Conservation (phyloP, 2,888 invertebrate species). For the Aphidoletes aphidimyza region DNA sequence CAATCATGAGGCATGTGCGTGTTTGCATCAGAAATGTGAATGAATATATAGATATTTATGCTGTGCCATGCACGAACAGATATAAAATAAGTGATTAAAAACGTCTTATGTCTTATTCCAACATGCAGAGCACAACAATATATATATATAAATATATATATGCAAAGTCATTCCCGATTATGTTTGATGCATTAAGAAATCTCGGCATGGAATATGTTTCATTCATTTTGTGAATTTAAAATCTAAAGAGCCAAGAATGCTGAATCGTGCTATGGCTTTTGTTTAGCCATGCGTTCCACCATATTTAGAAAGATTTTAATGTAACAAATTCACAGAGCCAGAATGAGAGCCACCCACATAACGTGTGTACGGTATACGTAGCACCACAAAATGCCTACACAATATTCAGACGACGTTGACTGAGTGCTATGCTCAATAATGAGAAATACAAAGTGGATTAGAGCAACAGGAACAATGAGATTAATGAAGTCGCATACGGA, state of each 20-base stretch:
- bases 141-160: no score
- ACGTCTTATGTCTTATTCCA: background rate
- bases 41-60: no score
- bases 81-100: constrained; percentile 9
- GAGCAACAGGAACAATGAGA: background rate
- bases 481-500: constrained; percentile 3
- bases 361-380: no score
- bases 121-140: background rate
- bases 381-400: no score
- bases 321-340: background rate
- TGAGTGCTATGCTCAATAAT: no score
- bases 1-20: background rate
- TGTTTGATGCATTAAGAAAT: background rate
- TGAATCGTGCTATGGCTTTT: background rate
- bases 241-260: background rate
- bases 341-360: background rate
- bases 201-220: background rate
- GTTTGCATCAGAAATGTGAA: background rate
- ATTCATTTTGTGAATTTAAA: background rate
- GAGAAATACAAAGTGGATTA: constrained; percentile 1
- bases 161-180: no score
- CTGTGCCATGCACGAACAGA: background rate
- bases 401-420: no score
- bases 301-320: background rate
- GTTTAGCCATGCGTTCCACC: background rate